phyloP scores from a whole-genome alignment of 2,113 vertebrate species.

The Cricetomys ansorgei region DNA sequence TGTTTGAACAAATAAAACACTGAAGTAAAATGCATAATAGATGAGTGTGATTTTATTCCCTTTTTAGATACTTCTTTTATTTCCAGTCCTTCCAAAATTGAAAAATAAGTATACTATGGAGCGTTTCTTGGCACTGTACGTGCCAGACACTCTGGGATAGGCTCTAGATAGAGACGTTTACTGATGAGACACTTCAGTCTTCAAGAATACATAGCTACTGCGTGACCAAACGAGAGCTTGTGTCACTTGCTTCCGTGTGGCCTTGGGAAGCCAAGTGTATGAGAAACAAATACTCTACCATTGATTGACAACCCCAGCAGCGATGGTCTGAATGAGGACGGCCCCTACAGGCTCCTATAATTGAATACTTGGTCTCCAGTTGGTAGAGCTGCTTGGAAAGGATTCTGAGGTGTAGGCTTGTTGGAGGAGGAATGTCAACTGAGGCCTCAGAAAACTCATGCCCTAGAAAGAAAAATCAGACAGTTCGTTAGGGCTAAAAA shows the following conservation, averaged over 20 bases:
- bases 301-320: too few species aligned
- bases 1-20: background rate
- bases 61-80: background rate
- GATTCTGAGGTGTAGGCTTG: background rate
- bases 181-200: constrained; percentile 12
- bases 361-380: background rate
- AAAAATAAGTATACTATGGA: background rate
- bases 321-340: background rate
- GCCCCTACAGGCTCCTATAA: background rate
- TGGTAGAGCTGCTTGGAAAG: background rate
- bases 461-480: background rate
- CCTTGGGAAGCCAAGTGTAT: background rate
- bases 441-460: background rate
- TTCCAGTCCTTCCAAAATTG: background rate
- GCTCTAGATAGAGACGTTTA: background rate
- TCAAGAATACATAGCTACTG: background rate
- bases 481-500: background rate
- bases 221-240: background rate
- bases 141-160: background rate
- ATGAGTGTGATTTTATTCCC: background rate
- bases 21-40: background rate
- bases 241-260: background rate
- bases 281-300: background rate
- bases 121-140: background rate
- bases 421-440: background rate